These are phyloP conservation scores for Drosophila subpulchrella DNA, from an alignment of 1,140 invertebrate species.

Conservation along the genomic window DNA sequence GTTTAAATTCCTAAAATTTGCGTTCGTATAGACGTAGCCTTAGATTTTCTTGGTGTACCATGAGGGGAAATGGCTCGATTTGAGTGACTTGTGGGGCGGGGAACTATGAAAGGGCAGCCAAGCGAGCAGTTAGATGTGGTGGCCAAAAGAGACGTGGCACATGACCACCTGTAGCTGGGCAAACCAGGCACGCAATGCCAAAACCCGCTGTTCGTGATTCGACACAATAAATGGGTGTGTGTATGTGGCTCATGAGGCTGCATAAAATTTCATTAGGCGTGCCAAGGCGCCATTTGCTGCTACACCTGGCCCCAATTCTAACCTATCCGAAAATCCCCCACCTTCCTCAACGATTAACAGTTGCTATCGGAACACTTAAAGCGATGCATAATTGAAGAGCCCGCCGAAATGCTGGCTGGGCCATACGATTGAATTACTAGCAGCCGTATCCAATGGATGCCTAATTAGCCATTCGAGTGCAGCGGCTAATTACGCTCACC, in stretches of 20 bases:
- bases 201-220: slow-evolving; percentile 57
- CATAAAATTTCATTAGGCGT: slow-evolving; percentile 80
- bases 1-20: too few relatives aligned
- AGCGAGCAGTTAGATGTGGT: slow-evolving; percentile 13
- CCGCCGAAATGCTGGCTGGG: neutral
- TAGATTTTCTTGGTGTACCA: neutral
- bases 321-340: neutral
- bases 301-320: slow-evolving; percentile 20
- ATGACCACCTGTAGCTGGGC: slow-evolving; percentile 62
- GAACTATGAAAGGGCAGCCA: slow-evolving; percentile 38
- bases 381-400: slow-evolving; percentile 70
- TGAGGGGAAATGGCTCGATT: slow-evolving; percentile 5
- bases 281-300: slow-evolving; percentile 67
- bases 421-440: slow-evolving; percentile 63
- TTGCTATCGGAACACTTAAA: slow-evolving; percentile 51
- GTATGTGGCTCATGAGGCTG: slow-evolving; percentile 60
- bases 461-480: slow-evolving; percentile 49
- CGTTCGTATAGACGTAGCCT: too few relatives aligned
- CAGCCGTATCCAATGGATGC: slow-evolving; percentile 13
- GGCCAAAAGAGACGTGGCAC: neutral
- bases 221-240: slow-evolving; percentile 59
- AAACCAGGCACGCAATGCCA: slow-evolving; percentile 39
- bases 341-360: slow-evolving; percentile 34
- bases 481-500: slow-evolving; percentile 40
- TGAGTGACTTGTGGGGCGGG: slow-evolving; percentile 6